Percentiles rank a stretch among this genome's conserved stretches.
Evolutionary conservation across 2,797 vertebrate species (phyloP).

Genomic region (Ataeniobius toweri): DNA sequence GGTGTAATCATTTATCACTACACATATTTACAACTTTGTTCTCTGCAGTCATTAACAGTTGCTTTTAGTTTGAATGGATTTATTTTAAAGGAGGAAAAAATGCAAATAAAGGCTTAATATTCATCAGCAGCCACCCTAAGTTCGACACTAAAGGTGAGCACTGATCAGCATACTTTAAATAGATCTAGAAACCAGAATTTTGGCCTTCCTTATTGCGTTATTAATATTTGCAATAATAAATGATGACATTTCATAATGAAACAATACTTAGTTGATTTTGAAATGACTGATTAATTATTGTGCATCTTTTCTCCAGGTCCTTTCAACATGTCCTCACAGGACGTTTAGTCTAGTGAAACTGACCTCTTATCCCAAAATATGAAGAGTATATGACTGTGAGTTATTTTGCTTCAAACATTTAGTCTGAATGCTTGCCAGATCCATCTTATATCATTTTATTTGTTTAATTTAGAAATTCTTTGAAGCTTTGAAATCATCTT

Average conservation of each 20-base stretch:
- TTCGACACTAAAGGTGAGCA: not conserved
- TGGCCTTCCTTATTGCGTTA: not conserved
- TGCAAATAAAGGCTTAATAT: not conserved
- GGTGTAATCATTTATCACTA: not conserved
- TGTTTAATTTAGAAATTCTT: not conserved
- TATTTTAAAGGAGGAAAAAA: slow-evolving; percentile 5
- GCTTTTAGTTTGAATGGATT: not conserved
- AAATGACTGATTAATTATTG: not conserved
- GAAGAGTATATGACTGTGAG: not conserved
- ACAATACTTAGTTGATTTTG: not conserved
- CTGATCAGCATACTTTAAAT: not conserved
- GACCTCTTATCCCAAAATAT: not conserved
- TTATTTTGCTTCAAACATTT: not conserved
- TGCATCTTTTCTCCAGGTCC: not conserved
- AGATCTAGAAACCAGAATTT: not conserved
- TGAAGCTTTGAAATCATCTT: not conserved
- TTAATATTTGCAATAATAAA: not conserved
- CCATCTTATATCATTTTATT: not conserved
- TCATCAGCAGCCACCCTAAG: not conserved
- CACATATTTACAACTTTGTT: slow-evolving; percentile 4
- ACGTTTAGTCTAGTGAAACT: not conserved
- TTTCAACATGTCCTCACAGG: not conserved
- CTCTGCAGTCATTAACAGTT: not conserved
- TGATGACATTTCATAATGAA: not conserved
- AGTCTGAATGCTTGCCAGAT: not conserved